Percentiles rank a stretch among this genome's conserved stretches.
Evolutionary conservation across 1,140 invertebrate species (phyloP).

Genomic region (Saccostrea cuccullata): DNA sequence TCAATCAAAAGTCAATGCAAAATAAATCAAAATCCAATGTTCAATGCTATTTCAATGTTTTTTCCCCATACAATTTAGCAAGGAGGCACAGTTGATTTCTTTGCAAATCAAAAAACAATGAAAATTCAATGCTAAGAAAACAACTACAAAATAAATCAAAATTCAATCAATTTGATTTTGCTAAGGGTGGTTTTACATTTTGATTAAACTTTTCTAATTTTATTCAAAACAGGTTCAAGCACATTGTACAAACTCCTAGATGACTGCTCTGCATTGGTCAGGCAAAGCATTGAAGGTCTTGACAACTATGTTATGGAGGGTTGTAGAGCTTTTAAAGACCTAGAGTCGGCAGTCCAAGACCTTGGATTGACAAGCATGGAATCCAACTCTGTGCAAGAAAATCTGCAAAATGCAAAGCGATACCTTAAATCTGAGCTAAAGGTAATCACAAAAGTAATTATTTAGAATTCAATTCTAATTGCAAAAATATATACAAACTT

Average conservation of each 20-base stretch:
- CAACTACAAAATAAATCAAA: too few species aligned
- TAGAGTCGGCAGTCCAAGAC: background rate
- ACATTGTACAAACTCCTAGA: conserved; percentile 22
- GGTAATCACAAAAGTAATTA: background rate
- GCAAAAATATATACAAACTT: too few species aligned
- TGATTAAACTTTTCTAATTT: background rate
- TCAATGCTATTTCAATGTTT: too few species aligned
- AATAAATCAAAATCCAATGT: too few species aligned
- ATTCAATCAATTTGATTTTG: too few species aligned
- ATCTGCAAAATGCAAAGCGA: conserved; percentile 12
- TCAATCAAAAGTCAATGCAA: too few species aligned
- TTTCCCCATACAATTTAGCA: too few species aligned
- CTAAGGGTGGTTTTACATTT: too few species aligned
- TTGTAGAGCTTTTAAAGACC: conserved; percentile 12
- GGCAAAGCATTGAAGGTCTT: conserved; percentile 19
- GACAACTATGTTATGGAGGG: conserved; percentile 42
- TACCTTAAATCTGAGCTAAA: background rate
- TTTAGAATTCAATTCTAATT: background rate
- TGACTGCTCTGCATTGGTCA: conserved; percentile 34
- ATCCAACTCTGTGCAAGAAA: background rate
- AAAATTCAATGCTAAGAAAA: too few species aligned
- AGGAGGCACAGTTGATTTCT: too few species aligned
- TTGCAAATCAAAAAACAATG: too few species aligned
- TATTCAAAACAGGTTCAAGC: background rate
- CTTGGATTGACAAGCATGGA: background rate